These are phyloP conservation scores for Danio rerio DNA, from an alignment of 2,113 vertebrate species.

Conservation along the genomic window GRCz12tu NC_133188.1:47284001-47284500, in stretches of 20 bases:
- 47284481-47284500: slow-evolving; percentile 77
- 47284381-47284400: slow-evolving; percentile 80
- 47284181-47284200: slow-evolving; percentile 59
- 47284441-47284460: slow-evolving; percentile 66
- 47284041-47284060: slow-evolving; percentile 53
- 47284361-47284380: slow-evolving; percentile 39
- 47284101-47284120: slow-evolving; percentile 37
- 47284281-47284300: slow-evolving; percentile 66
- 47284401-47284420: slow-evolving; percentile 69
- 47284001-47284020: slow-evolving; percentile 66
- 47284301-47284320: slow-evolving; percentile 42
- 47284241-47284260: slow-evolving; percentile 57
- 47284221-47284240: slow-evolving; percentile 67
- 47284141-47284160: slow-evolving; percentile 55
- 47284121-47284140: slow-evolving; percentile 47
- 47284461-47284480: slow-evolving; percentile 71
- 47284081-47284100: slow-evolving; percentile 58
- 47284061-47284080: slow-evolving; percentile 69
- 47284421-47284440: slow-evolving; percentile 69
- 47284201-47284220: slow-evolving; percentile 68
- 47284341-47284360: neutral
- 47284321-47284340: neutral
- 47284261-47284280: slow-evolving; percentile 62
- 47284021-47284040: slow-evolving; percentile 60
- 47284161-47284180: slow-evolving; percentile 57